Evolutionary conservation across 2,113 vertebrate species (phyloP).

Genomic region (Lates calcarifer): DNA sequence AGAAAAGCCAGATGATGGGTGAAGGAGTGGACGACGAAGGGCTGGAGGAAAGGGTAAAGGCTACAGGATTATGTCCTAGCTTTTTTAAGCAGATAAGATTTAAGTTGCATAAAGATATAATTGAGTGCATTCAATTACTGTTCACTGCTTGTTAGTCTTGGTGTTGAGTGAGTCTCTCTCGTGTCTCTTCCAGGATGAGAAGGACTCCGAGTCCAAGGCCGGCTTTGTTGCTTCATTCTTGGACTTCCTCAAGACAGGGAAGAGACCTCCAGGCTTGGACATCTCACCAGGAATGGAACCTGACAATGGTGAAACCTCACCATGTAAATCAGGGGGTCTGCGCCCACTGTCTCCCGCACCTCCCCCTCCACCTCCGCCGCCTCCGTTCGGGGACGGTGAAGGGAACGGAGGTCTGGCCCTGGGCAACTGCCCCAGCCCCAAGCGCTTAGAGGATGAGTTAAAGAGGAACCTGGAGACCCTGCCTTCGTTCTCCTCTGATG

Average conservation of each 20-base stretch:
- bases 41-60: conserved; percentile 75
- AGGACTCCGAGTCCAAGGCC: conserved; percentile 91
- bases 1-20: conserved; percentile 88
- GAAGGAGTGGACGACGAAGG: conserved; percentile 76
- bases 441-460: conserved; percentile 92
- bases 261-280: conserved; percentile 86
- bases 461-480: conserved; percentile 94
- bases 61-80: neutral
- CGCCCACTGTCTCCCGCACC: conserved; percentile 80
- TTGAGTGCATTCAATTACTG: neutral
- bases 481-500: conserved; percentile 93
- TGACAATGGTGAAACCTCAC: conserved; percentile 80
- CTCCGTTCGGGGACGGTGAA: conserved; percentile 84
- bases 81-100: conserved; percentile 3
- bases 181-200: conserved; percentile 86
- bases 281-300: conserved; percentile 83
- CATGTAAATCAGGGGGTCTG: conserved; percentile 82
- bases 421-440: conserved; percentile 90
- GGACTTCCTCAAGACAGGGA: conserved; percentile 94
- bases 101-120: neutral
- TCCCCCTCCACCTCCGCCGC: conserved; percentile 72
- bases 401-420: conserved; percentile 88
- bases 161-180: conserved; percentile 7
- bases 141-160: neutral
- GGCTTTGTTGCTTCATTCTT: conserved; percentile 95